Evolutionary conservation across 2,797 vertebrate species (phyloP).

Genomic region (Poeciliopsis infans): DNA sequence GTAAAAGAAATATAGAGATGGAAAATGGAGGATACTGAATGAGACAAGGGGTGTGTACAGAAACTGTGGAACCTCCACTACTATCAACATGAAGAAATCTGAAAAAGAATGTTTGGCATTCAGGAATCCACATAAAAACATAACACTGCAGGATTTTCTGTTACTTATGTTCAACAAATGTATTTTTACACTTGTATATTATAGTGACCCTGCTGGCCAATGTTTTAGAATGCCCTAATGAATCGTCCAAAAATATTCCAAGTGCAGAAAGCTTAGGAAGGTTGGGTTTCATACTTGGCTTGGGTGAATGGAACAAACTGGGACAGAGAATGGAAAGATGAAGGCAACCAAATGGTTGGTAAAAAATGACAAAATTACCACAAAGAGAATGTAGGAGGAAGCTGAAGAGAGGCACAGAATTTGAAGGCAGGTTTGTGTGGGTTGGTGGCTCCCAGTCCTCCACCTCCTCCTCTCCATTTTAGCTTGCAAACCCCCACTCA

Average conservation of each 20-base stretch:
- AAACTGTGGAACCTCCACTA: conserved; percentile 36
- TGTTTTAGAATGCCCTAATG: conserved; percentile 29
- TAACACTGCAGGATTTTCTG: conserved; percentile 8
- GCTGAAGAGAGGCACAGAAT: conserved; percentile 58
- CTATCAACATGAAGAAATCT: conserved; percentile 26
- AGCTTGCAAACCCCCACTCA: conserved; percentile 67
- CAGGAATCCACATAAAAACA: conserved; percentile 32
- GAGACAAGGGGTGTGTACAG: conserved; percentile 37
- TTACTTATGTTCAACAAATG: conserved; percentile 3
- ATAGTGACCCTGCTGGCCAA: conserved; percentile 15
- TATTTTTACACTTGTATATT: conserved; percentile 40
- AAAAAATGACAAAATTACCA: conserved; percentile 69
- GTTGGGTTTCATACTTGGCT: conserved; percentile 27
- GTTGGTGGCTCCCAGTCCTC: conserved; percentile 73
- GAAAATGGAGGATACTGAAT: conserved; percentile 42
- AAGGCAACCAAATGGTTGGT: conserved; percentile 42
- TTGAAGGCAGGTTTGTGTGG: conserved; percentile 71
- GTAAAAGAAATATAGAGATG: conserved; percentile 32
- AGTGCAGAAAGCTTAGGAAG: conserved; percentile 20
- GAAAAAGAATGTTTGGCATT: conserved; percentile 43
- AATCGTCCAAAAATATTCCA: conserved; percentile 33
- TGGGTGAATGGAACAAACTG: conserved; percentile 12
- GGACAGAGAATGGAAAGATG: conserved; percentile 36
- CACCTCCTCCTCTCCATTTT: conserved; percentile 63
- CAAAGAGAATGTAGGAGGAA: conserved; percentile 70